Evolutionary conservation across 2,888 invertebrate species (phyloP), one percentile per base, ranked within the genome.

Genomic region (Volucella zonaria): DNA sequence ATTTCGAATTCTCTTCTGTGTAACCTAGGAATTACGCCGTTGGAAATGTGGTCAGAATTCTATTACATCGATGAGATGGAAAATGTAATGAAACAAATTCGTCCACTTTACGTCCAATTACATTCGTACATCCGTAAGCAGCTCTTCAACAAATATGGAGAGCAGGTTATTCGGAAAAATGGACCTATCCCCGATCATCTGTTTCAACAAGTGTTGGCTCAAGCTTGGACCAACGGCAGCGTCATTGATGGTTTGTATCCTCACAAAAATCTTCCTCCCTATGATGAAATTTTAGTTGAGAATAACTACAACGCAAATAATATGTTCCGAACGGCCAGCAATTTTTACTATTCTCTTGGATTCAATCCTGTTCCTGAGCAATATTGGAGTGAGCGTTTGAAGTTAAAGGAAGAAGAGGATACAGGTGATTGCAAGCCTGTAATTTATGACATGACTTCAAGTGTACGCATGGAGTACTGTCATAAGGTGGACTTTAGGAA

Each of bases 161-260:
- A 94, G 9, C 92, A 93, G 18, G 91, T 95, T 0, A 93, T 95
- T 0, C 93, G 94, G 0, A 93, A 93, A 52, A 93, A 92, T 80
- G 96, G 95, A 59, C 95, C 95, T 0, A 96, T 96, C 73, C 96
- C 96, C 0, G 96, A 95, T 15, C 96, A 96, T 93, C 92, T 96
- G 11, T 92, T 96, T 86, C 95, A 95, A 75, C 91, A 91, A 85
- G 91, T 91, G 0, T 68, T 91, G 1, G 89, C 89, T 38, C 91
- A 91, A 82, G 90, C 90, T 11, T 91, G 91, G 91, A 89, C 89
- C 1, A 85, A 88, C 18, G 89, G 89, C 49, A 91, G 91, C 81
- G 87, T 91, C 9, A 88, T 91, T 45, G 91, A 91, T 15, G 68
- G 87, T 0, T 88, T 88, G 56, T 91, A 89, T 45, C 90, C 91